Conservation (phyloP, 2,113 vertebrate species). For the Fregata magnificens region DNA sequence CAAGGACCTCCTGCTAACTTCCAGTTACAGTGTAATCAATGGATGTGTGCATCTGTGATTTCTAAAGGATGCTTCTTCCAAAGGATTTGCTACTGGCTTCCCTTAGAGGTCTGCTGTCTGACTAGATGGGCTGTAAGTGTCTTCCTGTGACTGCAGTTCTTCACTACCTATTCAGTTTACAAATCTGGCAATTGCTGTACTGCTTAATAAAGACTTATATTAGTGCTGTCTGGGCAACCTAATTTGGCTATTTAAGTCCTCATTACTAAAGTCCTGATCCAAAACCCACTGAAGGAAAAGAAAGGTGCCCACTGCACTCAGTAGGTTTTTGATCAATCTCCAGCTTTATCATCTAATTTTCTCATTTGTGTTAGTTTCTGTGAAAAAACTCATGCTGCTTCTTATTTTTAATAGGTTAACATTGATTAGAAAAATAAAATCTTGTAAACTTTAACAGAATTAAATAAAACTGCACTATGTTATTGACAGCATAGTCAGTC, state of each 20-base stretch:
- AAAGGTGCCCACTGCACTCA: not conserved
- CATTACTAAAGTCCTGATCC: not conserved
- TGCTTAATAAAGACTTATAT: not conserved
- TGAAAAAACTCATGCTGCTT: not conserved
- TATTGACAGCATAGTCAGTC: not conserved
- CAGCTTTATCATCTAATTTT: not conserved
- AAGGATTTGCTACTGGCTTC: not conserved
- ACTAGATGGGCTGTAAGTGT: not conserved
- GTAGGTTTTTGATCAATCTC: not conserved
- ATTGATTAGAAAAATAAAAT: not conserved
- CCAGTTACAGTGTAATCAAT: not conserved
- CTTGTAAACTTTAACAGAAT: not conserved
- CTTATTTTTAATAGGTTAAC: not conserved
- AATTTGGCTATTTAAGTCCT: not conserved
- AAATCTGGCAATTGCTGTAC: not conserved
- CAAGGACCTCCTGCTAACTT: not conserved
- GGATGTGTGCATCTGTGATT: not conserved
- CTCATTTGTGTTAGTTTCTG: not conserved
- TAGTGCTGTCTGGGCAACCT: not conserved
- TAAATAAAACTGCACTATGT: not conserved
- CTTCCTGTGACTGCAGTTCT: not conserved
- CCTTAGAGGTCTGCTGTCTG: not conserved
- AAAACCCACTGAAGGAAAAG: not conserved
- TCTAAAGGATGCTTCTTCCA: not conserved
- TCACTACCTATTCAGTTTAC: not conserved